Base-by-base conservation (phyloP, 2,888 invertebrate genomes). In the Melanargia galathea region DNA sequence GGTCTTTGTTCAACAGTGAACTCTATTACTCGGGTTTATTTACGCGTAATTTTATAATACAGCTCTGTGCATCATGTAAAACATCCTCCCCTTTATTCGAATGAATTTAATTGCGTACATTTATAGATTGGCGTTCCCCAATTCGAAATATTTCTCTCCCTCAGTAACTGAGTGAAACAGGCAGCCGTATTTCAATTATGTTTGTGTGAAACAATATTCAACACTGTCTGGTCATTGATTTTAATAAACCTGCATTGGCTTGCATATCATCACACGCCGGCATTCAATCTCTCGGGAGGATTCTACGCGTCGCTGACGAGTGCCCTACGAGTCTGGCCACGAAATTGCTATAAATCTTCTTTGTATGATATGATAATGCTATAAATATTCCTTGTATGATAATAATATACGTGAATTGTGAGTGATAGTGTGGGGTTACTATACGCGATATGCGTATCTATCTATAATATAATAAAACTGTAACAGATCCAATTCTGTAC, bases 171-270 rank as follows among this genome's bases (percentile, higher is more conserved):
- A 63, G 55, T 61, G 49, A 45, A 54, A 56, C 46, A 6, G 35
- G 13, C 43, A 48, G 40, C 22, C 56, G 56, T 35, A 51, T 64
- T 60, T 62, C 66, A 64, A 64, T 64, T 64, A 66, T 35, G 49
- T 33, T 49, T 56, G 52, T 61, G 61, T 64, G 57, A 52, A 52
- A 52, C 52, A 59, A 10, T 49, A 52, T 63, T 40, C 46, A 24
- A 56, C 55, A 59, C 54, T 35, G 59, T 62, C 20, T 49, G 46
- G 16, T 33, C 48, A 38, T 57, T 56, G 43, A 52, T 60, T 62
- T 62, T 45, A 66, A 64, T 66, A 59, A 56, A 38, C 46, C 55
- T 54, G 35, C 49, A 38, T 55, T 61, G 49, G 33, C 49, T 30
- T 63, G 46, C 33, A 60, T 63, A 54, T 38, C 63, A 48, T 58